Conservation (phyloP, 2,113 vertebrate species). For the Myotis lucifugus region DNA sequence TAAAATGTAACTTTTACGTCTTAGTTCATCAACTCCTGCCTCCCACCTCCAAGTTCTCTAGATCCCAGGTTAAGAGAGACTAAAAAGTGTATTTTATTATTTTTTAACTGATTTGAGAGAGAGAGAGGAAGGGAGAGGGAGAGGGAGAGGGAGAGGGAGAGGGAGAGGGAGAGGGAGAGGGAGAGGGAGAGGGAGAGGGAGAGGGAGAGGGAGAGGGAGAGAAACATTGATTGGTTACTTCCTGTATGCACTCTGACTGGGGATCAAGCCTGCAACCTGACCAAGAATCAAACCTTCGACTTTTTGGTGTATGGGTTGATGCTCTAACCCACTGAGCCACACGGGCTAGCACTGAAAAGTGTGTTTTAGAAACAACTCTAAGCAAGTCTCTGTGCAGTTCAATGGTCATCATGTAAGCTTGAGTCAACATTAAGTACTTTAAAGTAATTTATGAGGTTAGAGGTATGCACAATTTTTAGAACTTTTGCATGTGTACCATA, state of each 20-base stretch:
- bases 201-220: too few species aligned
- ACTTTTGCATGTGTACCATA: neutral
- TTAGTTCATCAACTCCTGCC: neutral
- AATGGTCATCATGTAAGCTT: neutral
- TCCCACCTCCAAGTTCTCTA: neutral
- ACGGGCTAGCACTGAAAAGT: neutral
- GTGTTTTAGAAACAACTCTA: neutral
- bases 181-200: too few species aligned
- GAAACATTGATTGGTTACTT: too few species aligned
- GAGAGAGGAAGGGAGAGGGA: too few species aligned
- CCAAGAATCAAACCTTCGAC: too few species aligned
- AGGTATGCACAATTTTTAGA: neutral
- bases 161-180: too few species aligned
- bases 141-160: too few species aligned
- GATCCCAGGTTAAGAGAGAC: neutral
- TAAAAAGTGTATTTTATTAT: neutral
- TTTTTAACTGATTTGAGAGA: too few species aligned
- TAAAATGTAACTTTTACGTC: neutral
- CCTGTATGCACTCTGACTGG: too few species aligned
- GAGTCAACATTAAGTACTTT: neutral
- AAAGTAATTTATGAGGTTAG: neutral
- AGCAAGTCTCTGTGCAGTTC: neutral
- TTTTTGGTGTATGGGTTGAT: too few species aligned
- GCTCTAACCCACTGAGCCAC: too few species aligned
- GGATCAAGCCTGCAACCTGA: too few species aligned